Percentiles rank a stretch among this genome's conserved stretches.
Evolutionary conservation across 2,888 invertebrate genomes (phyloP).

Genomic region (Troglohyphantes excavatus): DNA sequence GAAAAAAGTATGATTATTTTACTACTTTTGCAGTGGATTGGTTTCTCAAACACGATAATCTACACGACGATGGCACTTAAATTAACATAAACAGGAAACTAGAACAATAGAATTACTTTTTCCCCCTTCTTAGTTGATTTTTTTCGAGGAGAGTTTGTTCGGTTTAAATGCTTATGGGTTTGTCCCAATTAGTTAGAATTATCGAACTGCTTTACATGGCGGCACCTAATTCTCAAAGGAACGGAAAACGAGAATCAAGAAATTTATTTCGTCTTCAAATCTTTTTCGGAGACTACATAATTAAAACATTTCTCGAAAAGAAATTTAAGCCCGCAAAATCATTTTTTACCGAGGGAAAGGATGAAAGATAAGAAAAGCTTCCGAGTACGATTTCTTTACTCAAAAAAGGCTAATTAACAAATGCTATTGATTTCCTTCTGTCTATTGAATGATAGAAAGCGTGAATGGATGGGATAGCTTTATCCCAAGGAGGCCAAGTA

Average conservation of each 20-base stretch:
- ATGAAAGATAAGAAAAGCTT: constrained; percentile 30
- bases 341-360: constrained; percentile 18
- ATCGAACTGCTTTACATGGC: constrained; percentile 63
- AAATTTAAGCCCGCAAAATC: constrained; percentile 42
- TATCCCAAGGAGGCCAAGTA: background rate
- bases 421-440: constrained; percentile 42
- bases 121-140: constrained; percentile 3
- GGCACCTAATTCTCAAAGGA: constrained; percentile 47
- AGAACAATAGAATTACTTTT: constrained; percentile 57
- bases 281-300: constrained; percentile 51
- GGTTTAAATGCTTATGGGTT: constrained; percentile 61
- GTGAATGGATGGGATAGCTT: background rate
- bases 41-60: constrained; percentile 25
- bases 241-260: constrained; percentile 49
- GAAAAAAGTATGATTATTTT: constrained; percentile 38
- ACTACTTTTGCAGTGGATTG: constrained; percentile 9
- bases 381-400: constrained; percentile 40
- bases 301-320: constrained; percentile 53
- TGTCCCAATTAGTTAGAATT: constrained; percentile 67
- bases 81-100: constrained; percentile 53
- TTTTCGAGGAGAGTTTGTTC: constrained; percentile 38
- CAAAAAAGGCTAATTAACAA: constrained; percentile 61
- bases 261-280: constrained; percentile 49
- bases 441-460: constrained; percentile 2
- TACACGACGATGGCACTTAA: constrained; percentile 25